A percentile compares a stretch with the other conserved stretches of the same genome.
phyloP scores from a whole-genome alignment of 2,888 invertebrate genomes.

The Periphyllus acericola region DNA sequence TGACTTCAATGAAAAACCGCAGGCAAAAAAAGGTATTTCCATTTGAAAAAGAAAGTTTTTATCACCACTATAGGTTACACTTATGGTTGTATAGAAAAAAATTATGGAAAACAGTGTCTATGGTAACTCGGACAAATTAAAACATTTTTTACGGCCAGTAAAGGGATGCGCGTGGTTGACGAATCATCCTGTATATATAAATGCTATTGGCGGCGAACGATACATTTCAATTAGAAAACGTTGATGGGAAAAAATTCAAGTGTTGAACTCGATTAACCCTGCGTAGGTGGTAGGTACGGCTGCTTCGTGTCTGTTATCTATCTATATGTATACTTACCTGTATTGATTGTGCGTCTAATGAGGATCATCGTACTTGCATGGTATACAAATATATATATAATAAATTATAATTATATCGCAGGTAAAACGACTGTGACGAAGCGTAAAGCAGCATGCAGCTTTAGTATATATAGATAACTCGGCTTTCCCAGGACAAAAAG shows the following conservation, averaged over 20 bases:
- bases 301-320: neutral
- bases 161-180: no score
- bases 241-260: neutral
- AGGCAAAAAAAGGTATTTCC: no score
- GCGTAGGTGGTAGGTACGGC: neutral
- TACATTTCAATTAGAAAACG: neutral
- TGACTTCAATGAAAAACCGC: no score
- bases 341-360: neutral
- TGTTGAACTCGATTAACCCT: neutral
- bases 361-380: neutral
- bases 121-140: no score
- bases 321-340: neutral
- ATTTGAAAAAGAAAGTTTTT: no score
- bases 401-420: neutral
- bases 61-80: no score
- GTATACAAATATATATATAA: neutral
- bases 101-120: no score
- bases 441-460: neutral
- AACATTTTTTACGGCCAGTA: no score
- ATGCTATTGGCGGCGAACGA: neutral
- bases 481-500: neutral
- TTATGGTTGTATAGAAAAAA: no score
- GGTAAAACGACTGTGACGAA: slow-evolving; percentile 59
- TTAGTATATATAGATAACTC: neutral
- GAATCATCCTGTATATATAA: no score